Evolutionary conservation across 2,888 invertebrate genomes (phyloP).

Genomic region (Belgica antarctica): DNA sequence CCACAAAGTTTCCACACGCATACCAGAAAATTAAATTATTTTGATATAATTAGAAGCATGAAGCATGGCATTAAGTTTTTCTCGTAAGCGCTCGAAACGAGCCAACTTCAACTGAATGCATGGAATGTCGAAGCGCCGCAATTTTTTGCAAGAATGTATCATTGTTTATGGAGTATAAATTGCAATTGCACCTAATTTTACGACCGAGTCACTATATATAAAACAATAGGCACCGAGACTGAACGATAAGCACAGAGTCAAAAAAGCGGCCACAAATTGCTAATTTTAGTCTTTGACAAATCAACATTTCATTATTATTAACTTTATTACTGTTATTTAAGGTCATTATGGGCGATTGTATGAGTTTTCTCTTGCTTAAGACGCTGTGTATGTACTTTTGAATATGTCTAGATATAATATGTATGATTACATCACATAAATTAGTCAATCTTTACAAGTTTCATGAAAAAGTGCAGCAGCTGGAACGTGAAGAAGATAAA

Average conservation of each 20-base stretch:
- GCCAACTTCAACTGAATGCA: too few species aligned
- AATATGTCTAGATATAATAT: constrained; percentile 39
- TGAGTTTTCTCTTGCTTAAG: constrained; percentile 13
- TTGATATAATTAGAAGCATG: constrained; percentile 10
- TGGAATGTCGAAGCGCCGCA: too few species aligned
- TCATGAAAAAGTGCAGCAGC: background rate
- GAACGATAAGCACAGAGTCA: background rate
- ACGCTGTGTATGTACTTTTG: constrained; percentile 23
- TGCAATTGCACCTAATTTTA: constrained; percentile 40
- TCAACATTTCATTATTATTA: constrained; percentile 44
- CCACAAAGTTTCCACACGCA: constrained; percentile 3
- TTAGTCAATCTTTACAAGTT: constrained; percentile 37
- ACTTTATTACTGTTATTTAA: constrained; percentile 41
- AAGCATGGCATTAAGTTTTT: background rate
- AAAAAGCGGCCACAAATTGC: background rate
- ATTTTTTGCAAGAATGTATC: constrained; percentile 2
- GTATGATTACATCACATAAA: constrained; percentile 38
- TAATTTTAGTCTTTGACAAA: constrained; percentile 37
- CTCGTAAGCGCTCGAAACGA: too few species aligned
- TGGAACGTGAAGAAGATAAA: background rate
- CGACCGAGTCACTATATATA: constrained; percentile 13
- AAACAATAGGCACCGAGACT: background rate
- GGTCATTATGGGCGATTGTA: constrained; percentile 34
- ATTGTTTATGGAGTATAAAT: constrained; percentile 38
- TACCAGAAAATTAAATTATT: constrained; percentile 16